Evolutionary conservation across 2,113 vertebrate species (phyloP).

Genomic region (Physeter macrocephalus): DNA sequence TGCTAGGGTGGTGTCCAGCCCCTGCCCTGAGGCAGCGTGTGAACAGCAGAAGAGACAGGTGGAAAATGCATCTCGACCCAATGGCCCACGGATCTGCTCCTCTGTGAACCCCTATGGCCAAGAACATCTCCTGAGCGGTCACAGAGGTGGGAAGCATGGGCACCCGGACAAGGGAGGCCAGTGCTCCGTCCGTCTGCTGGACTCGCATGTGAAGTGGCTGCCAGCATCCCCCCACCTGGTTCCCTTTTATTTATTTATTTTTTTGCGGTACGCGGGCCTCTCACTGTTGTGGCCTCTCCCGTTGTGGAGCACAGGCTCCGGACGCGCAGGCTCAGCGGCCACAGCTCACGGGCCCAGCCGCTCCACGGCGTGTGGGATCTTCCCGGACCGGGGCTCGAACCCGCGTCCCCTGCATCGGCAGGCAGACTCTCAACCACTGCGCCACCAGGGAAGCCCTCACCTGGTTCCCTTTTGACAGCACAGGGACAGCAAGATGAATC

Average conservation of each 20-base stretch:
- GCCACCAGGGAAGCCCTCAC: no score
- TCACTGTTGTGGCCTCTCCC: no score
- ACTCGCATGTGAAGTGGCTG: not conserved
- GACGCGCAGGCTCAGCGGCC: no score
- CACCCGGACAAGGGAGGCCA: not conserved
- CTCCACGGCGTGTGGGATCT: no score
- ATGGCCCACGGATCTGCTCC: rapidly evolving
- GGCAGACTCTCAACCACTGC: no score
- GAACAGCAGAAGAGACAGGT: not conserved
- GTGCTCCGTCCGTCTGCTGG: not conserved
- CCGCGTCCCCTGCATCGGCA: no score
- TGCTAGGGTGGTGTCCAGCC: not conserved
- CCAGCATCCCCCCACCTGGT: not conserved
- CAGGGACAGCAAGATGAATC: not conserved
- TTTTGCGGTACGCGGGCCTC: no score
- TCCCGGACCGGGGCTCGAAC: no score
- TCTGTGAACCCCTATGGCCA: not conserved
- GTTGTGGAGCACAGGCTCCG: no score
- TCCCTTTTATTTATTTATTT: no score
- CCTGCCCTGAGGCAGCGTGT: not conserved
- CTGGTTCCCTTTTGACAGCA: not conserved
- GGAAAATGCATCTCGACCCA: not conserved
- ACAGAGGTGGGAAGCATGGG: not conserved
- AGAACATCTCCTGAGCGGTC: rapidly evolving
- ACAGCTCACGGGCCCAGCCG: no score